phyloP scores from a whole-genome alignment of 2,113 vertebrate species.

The Chaetorhynchus papuensis region DNA sequence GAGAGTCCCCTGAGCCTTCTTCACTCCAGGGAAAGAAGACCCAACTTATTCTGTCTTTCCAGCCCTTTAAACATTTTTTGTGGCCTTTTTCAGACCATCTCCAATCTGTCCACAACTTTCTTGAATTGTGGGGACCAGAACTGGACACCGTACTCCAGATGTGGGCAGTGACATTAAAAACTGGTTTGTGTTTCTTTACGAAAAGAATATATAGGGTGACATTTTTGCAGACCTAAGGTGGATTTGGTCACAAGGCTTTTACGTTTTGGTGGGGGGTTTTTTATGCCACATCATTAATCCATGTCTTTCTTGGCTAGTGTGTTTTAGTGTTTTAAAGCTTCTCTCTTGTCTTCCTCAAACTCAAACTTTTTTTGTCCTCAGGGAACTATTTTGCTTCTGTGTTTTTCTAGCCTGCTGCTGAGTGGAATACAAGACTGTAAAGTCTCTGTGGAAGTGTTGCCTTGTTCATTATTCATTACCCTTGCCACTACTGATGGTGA shows the following conservation, averaged over 20 bases:
- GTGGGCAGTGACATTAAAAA: neutral
- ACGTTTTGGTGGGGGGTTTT: rapidly evolving
- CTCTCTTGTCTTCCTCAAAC: neutral
- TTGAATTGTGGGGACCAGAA: neutral
- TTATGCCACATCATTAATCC: neutral
- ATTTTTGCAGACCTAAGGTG: neutral
- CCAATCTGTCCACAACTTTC: neutral
- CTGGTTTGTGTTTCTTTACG: neutral
- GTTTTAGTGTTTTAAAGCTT: neutral
- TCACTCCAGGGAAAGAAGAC: neutral
- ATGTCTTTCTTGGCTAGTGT: neutral
- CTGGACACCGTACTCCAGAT: rapidly evolving
- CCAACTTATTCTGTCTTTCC: neutral
- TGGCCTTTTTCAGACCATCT: neutral
- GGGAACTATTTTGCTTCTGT: neutral
- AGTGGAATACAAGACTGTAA: neutral
- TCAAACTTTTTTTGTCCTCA: neutral
- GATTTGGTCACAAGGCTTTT: neutral
- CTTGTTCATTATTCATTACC: conserved; percentile 46
- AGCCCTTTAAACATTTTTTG: neutral
- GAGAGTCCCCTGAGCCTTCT: rapidly evolving
- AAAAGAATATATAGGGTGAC: neutral
- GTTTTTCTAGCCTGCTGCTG: neutral
- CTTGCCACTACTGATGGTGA: conserved; percentile 13
- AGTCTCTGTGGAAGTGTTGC: neutral